phyloP scores from a whole-genome alignment of 2,888 invertebrate genomes.

The Horisme vitalbata region DNA sequence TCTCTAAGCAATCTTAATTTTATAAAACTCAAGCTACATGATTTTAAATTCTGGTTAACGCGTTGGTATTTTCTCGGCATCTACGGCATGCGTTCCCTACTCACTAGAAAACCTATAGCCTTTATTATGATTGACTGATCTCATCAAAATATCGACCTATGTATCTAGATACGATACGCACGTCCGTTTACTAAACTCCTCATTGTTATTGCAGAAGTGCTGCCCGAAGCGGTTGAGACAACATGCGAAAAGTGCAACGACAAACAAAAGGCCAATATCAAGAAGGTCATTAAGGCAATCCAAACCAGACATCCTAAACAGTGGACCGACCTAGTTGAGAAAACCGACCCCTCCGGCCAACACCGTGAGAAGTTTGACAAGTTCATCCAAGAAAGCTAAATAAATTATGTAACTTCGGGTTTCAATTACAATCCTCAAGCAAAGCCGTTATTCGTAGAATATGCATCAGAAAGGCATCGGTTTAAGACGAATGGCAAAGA shows the following conservation, averaged over 20 bases:
- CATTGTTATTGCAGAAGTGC: slow-evolving; percentile 77
- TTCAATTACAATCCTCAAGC: too few species aligned
- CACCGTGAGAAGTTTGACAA: slow-evolving; percentile 85
- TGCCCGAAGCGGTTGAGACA: slow-evolving; percentile 87
- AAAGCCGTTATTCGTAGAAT: too few species aligned
- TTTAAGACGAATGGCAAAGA: too few species aligned
- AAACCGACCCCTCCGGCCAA: slow-evolving; percentile 87
- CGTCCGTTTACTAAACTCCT: slow-evolving; percentile 8
- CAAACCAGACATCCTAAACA: slow-evolving; percentile 85
- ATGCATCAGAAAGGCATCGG: too few species aligned
- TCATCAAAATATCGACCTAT: too few species aligned
- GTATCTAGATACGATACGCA: not conserved
- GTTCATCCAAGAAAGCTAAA: slow-evolving; percentile 66
- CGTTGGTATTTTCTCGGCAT: too few species aligned
- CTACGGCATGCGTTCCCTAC: too few species aligned
- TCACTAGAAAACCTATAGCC: too few species aligned
- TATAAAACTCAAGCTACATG: too few species aligned
- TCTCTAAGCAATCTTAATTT: too few species aligned
- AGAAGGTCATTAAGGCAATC: slow-evolving; percentile 86
- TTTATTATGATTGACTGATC: too few species aligned
- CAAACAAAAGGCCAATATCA: slow-evolving; percentile 84
- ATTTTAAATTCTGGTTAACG: too few species aligned
- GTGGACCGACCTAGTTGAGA: slow-evolving; percentile 86
- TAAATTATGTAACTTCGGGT: slow-evolving; percentile 12
- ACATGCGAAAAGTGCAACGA: slow-evolving; percentile 87